phyloP scores from a whole-genome alignment of 2,888 invertebrate genomes.

The Caenorhabditis sinica region DNA sequence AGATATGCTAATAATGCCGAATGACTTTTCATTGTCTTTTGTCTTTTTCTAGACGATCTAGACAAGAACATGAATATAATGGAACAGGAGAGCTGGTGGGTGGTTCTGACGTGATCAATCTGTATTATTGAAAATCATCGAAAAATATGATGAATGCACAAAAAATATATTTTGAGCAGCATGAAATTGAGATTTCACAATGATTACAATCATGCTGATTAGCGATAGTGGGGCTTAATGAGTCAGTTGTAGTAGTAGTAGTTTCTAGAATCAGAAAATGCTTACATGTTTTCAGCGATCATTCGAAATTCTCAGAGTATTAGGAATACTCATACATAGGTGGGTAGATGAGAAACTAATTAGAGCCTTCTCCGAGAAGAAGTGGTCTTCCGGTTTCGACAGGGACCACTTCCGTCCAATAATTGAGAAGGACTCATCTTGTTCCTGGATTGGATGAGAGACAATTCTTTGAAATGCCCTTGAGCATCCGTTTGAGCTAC shows the following conservation, averaged over 20 bases:
- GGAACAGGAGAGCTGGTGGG: slow-evolving; percentile 14
- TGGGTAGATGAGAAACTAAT: slow-evolving; percentile 40
- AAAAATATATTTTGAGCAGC: slow-evolving; percentile 21
- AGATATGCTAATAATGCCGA: slow-evolving; percentile 38
- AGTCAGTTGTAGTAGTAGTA: slow-evolving; percentile 14
- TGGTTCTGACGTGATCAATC: slow-evolving; percentile 32
- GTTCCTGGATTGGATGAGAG: slow-evolving; percentile 39
- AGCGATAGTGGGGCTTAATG: slow-evolving; percentile 2
- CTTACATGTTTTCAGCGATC: slow-evolving; percentile 6
- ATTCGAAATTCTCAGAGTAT: slow-evolving; percentile 6
- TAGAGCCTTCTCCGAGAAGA: slow-evolving; percentile 20
- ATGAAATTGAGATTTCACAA: not conserved
- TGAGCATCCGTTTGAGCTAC: not conserved
- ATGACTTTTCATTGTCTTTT: slow-evolving; percentile 39
- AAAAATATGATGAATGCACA: not conserved
- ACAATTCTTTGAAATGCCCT: slow-evolving; percentile 25
- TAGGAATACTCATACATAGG: slow-evolving; percentile 13
- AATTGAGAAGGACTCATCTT: slow-evolving; percentile 32
- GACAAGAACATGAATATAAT: not conserved
- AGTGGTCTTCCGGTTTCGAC: not conserved
- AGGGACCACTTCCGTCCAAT: slow-evolving; percentile 42
- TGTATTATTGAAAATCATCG: not conserved
- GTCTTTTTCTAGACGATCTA: slow-evolving; percentile 22
- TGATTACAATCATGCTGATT: not conserved
- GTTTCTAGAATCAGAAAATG: not conserved